Base-by-base conservation (phyloP, 2,797 vertebrate species). In the Lindbergichthys nudifrons region DNA sequence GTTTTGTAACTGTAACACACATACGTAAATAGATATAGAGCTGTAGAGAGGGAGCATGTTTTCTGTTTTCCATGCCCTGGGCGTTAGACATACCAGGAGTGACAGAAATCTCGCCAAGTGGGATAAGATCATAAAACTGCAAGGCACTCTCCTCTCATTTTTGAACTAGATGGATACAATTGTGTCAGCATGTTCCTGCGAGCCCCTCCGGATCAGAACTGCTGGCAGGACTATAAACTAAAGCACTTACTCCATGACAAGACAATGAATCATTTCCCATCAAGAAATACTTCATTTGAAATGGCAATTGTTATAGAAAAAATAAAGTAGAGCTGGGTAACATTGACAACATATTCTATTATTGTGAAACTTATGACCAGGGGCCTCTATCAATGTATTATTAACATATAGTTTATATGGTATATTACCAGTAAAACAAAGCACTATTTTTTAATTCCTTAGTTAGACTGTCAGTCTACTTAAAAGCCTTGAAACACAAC, bases 101-200 rank as follows among this genome's bases (percentile, higher is more conserved):
- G 85, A 93, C 91, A 92, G 90, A 94, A 91, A 89, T 83, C 75
- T 79, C 48, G 85, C 93, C 94, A 93, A 94, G 92, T 88, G 84
- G 88, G 91, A 93, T 92, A 92, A 88, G 90, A 92, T 92, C 90
- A 88, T 94, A 93, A 95, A 95, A 93, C 88, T 90, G 85, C 81
- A 80, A 92, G 89, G 89, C 89, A 88, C 89, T 93, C 88, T 93
- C 89, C 92, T 91, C 90, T 93, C 89, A 93, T 93, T 92, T 92
- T 92, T 94, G 89, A 87, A 87, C 89, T 94, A 94, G 94, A 93
- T 89, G 88, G 87, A 93, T 88, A 92, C 92, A 94, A 94, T 89
- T 89, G 89, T 93, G 91, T 94, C 91, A 92, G 93, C 88, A 81
- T 91, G 90, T 92, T 92, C 92, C 88, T 88, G 86, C 65, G 74